Percentiles rank a stretch among this genome's conserved stretches.
Conservation (phyloP, 2,797 vertebrate species). For the Strix occidentalis region DNA sequence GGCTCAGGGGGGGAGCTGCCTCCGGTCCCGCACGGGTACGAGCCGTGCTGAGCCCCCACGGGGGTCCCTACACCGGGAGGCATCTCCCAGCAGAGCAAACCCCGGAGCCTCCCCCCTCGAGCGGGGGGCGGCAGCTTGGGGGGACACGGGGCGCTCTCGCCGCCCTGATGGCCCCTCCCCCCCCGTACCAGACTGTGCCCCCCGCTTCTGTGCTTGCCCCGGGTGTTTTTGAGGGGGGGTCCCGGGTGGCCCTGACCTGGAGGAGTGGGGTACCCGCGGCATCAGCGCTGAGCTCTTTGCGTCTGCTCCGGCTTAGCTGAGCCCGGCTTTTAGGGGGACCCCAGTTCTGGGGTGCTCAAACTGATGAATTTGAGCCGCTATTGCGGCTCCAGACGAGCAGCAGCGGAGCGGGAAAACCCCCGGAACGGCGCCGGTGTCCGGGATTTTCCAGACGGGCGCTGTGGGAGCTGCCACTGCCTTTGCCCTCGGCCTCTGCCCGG, state of each 20-base stretch:
- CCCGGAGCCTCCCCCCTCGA: no score
- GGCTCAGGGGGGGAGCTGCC: not conserved
- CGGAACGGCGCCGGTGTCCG: accelerated
- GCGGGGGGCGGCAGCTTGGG: no score
- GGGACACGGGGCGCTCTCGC: no score
- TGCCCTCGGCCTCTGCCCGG: accelerated
- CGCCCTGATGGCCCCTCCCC: not conserved
- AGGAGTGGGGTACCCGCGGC: not conserved
- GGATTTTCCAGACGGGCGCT: not conserved
- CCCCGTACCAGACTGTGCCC: accelerated
- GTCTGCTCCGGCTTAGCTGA: not conserved
- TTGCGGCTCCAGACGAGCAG: accelerated
- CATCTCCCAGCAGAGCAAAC: not conserved
- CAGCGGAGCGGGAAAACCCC: no score
- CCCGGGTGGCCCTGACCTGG: no score
- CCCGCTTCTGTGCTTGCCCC: not conserved
- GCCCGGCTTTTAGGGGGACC: not conserved
- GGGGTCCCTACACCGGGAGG: no score
- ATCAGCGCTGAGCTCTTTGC: accelerated
- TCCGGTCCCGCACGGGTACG: no score
- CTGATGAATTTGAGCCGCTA: accelerated
- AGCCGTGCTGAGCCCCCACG: not conserved
- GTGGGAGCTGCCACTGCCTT: not conserved
- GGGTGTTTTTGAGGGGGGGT: no score
- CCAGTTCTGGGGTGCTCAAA: no score